Percentiles rank a stretch among this genome's conserved stretches.
Conservation (phyloP, 1,140 invertebrate species). For the Adoxophyes honmai region DNA sequence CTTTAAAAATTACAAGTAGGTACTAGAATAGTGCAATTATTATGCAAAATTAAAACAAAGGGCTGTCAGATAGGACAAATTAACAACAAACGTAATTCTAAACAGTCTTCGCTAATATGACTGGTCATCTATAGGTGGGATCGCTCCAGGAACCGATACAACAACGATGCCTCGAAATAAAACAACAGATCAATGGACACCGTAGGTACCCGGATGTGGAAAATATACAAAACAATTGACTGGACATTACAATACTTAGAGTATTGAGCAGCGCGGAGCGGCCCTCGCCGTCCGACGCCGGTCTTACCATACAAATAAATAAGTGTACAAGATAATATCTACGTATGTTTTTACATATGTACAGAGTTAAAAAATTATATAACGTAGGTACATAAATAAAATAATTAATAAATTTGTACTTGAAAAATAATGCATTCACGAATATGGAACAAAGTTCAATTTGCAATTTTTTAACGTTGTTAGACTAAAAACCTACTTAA, state of each 20-base stretch:
- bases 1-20: slow-evolving; percentile 36
- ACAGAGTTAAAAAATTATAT: slow-evolving; percentile 63
- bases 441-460: slow-evolving; percentile 57
- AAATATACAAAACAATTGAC: slow-evolving; percentile 38
- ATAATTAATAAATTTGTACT: slow-evolving; percentile 72
- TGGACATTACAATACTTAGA: slow-evolving; percentile 31
- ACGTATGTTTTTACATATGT: slow-evolving; percentile 73
- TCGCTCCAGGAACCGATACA: slow-evolving; percentile 50
- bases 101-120: slow-evolving; percentile 70
- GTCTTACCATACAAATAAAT: slow-evolving; percentile 68
- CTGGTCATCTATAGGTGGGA: slow-evolving; percentile 71
- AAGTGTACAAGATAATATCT: slow-evolving; percentile 71
- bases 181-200: no score
- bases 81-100: slow-evolving; percentile 62
- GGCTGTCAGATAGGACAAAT: slow-evolving; percentile 37
- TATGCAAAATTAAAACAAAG: slow-evolving; percentile 38
- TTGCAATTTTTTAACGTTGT: slow-evolving; percentile 48
- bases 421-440: slow-evolving; percentile 59
- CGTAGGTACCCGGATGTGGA: not conserved
- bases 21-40: slow-evolving; percentile 38
- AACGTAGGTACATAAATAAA: slow-evolving; percentile 61
- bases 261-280: slow-evolving; percentile 16
- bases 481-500: slow-evolving; percentile 61
- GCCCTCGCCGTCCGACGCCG: slow-evolving; percentile 17
- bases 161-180: slow-evolving; percentile 3